Percentiles rank a stretch among this genome's conserved stretches.
Evolutionary conservation across 2,113 vertebrate species (phyloP).

Genomic region (Noturus placidus): DNA sequence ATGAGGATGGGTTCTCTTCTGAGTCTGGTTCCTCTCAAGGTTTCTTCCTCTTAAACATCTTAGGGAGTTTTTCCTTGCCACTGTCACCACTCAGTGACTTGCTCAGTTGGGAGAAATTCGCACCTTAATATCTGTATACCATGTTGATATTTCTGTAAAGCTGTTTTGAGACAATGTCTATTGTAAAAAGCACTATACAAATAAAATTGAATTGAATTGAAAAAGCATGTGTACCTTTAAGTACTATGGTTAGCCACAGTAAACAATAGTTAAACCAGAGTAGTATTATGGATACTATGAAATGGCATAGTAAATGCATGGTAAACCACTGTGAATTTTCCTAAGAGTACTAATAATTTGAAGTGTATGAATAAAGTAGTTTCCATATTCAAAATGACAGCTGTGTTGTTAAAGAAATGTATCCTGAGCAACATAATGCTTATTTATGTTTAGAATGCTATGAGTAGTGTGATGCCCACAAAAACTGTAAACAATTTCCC

Average conservation of each 20-base stretch:
- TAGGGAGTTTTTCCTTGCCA: too few relatives aligned
- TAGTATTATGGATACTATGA: background rate
- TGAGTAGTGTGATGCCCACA: background rate
- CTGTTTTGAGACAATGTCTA: too few relatives aligned
- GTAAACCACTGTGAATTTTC: conserved; percentile 4
- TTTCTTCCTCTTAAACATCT: too few relatives aligned
- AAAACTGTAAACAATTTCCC: background rate
- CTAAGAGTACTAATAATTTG: background rate
- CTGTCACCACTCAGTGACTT: too few relatives aligned
- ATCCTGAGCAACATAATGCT: background rate
- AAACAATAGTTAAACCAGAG: background rate
- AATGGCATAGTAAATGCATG: background rate
- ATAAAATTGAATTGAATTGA: too few relatives aligned
- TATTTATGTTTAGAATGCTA: background rate
- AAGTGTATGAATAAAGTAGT: background rate
- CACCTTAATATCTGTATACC: too few relatives aligned
- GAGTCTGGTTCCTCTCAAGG: too few relatives aligned
- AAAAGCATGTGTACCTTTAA: background rate
- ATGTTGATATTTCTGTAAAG: too few relatives aligned
- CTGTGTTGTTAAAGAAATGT: background rate
- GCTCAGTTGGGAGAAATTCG: too few relatives aligned
- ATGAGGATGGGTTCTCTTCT: too few relatives aligned
- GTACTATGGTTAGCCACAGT: conserved; percentile 15
- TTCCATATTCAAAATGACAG: background rate
- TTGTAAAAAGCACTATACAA: too few relatives aligned